These are phyloP conservation scores for Pteropus rufus DNA, from an alignment of 2,797 vertebrate species.

Conservation along the genomic window DNA sequence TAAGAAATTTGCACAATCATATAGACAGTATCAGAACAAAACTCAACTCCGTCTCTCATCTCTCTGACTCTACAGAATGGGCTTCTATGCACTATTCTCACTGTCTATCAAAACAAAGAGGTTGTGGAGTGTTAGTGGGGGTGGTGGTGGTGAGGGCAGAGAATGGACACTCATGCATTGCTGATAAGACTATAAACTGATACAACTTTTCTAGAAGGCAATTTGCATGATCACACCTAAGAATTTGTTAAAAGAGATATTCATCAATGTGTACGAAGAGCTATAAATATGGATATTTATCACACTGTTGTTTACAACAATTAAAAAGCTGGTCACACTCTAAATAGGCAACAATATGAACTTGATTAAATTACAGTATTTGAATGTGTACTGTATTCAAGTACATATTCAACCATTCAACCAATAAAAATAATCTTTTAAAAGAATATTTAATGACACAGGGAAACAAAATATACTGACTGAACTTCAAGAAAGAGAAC, in stretches of 20 bases:
- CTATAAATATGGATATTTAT: not conserved
- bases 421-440: not conserved
- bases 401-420: not conserved
- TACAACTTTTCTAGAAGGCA: not conserved
- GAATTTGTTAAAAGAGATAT: constrained; percentile 35
- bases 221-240: not conserved
- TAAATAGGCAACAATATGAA: not conserved
- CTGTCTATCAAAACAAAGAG: not conserved
- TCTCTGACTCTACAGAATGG: not conserved
- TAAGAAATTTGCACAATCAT: not conserved
- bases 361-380: not conserved
- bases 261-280: not conserved
- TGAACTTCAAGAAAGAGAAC: not conserved
- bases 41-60: not conserved
- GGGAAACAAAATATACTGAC: not conserved
- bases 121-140: too few species aligned
- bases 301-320: not conserved
- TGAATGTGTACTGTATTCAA: not conserved
- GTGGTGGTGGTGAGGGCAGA: too few species aligned
- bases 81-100: not conserved
- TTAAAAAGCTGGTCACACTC: not conserved
- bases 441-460: not conserved
- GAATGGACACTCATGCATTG: accelerated
- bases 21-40: not conserved
- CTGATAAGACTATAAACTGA: not conserved